Evolutionary conservation across 2,888 invertebrate species (phyloP).

Genomic region (Lacanobia oleracea): DNA sequence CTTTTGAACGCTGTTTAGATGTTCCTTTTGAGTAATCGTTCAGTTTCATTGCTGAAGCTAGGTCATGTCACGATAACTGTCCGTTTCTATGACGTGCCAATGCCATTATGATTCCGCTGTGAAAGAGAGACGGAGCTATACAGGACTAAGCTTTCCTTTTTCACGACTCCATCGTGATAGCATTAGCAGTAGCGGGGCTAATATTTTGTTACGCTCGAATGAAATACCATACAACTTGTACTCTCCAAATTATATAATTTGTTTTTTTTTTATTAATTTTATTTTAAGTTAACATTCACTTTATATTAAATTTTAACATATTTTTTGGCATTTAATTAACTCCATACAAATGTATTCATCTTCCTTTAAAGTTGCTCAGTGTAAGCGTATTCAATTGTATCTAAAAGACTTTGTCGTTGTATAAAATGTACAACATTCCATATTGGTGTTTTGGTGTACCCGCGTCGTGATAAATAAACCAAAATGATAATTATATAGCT

Average conservation of each 20-base stretch:
- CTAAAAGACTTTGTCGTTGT: slow-evolving; percentile 65
- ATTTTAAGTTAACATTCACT: slow-evolving; percentile 24
- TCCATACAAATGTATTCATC: slow-evolving; percentile 31
- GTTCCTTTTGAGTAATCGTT: too few species aligned
- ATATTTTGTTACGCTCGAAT: slow-evolving; percentile 38
- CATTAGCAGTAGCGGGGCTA: neutral
- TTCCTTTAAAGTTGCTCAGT: slow-evolving; percentile 67
- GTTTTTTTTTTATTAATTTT: slow-evolving; percentile 36
- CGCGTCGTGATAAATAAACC: slow-evolving; percentile 85
- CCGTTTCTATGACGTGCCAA: too few species aligned
- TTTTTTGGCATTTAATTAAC: slow-evolving; percentile 33
- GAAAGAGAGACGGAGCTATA: too few species aligned
- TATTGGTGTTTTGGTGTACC: slow-evolving; percentile 71
- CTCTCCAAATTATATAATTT: slow-evolving; percentile 26
- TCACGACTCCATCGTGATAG: too few species aligned
- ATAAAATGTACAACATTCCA: slow-evolving; percentile 73
- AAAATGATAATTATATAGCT: slow-evolving; percentile 74
- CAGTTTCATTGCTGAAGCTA: too few species aligned
- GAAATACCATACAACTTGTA: slow-evolving; percentile 18
- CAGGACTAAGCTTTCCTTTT: too few species aligned
- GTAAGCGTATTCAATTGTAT: slow-evolving; percentile 48
- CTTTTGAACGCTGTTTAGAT: too few species aligned
- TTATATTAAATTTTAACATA: slow-evolving; percentile 35
- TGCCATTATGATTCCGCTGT: too few species aligned
- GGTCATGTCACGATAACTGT: too few species aligned